Evolutionary conservation across 2,888 invertebrate species (phyloP), one percentile per base, ranked within the genome.

Genomic region (Catocala nupta): DNA sequence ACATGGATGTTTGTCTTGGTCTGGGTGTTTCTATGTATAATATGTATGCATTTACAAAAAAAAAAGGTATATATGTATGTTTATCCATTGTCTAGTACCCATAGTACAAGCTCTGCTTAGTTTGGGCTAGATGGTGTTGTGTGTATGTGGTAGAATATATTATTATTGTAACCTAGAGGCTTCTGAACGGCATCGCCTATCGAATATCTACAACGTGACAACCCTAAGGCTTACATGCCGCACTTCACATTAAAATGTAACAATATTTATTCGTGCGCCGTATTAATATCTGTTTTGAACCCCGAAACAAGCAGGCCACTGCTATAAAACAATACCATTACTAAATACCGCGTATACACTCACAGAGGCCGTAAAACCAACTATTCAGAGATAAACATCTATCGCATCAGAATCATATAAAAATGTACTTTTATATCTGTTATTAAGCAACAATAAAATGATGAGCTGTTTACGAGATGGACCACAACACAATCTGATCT

Each of bases 381-480:
- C 85, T 83, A 86, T 85, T 80, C 81, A 78, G 87, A 90, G 92
- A 91, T 91, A 91, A 91, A 91, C 90, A 89, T 78, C 82, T 77
- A 86, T 85, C 84, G 82, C 85, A 89, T 89, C 88, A 84, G 86
- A 88, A 81, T 85, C 80, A 82, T 86, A 89, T 89, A 88, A 90
- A 90, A 89, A 81, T 81, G 86, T 87, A 88, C 90, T 87, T 77
- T 89, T 84, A 86, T 86, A 81, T 83, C 85, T 82, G 90, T 90
- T 91, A 93, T 91, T 90, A 91, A 88, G 83, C 82, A 83, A 80
- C 87, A 90, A 90, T 93, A 93, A 93, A 77, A 60, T 13, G 53
- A 57, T 63, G 55, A 51, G 45, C 48, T 55, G 63, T 63, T 63
- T 52, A 61, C 36, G 58, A 59, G 72, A 39, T 73, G 70, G 63